Conservation (phyloP, 2,888 invertebrate genomes). For the Eueremaeus valkanovi region DNA sequence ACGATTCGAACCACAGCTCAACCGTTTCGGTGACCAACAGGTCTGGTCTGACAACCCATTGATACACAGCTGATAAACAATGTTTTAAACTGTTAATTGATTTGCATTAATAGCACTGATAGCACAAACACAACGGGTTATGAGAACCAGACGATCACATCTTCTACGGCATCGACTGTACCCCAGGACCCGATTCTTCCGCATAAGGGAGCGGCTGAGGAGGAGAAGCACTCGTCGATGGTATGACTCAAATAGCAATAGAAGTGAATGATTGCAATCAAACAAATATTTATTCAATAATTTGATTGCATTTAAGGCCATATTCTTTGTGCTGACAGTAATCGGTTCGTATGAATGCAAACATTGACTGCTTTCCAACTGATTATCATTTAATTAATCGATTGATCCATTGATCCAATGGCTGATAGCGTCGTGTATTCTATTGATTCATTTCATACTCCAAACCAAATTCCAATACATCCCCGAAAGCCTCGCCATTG, state of each 20-base stretch:
- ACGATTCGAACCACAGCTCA: no score
- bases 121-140: slow-evolving; percentile 60
- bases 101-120: slow-evolving; percentile 67
- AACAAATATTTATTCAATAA: no score
- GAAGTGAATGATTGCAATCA: no score
- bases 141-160: slow-evolving; percentile 45
- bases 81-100: slow-evolving; percentile 61
- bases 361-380: not conserved
- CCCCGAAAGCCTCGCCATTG: slow-evolving; percentile 95
- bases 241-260: no score
- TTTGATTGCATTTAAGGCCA: no score
- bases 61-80: not conserved
- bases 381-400: slow-evolving; percentile 34
- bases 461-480: slow-evolving; percentile 93
- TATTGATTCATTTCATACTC: slow-evolving; percentile 89
- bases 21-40: not conserved
- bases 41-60: not conserved
- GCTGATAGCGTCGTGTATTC: slow-evolving; percentile 80
- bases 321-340: slow-evolving; percentile 95
- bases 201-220: slow-evolving; percentile 84
- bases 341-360: slow-evolving; percentile 56
- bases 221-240: slow-evolving; percentile 93
- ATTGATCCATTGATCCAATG: no score
- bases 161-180: slow-evolving; percentile 47
- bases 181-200: slow-evolving; percentile 58